Evolutionary conservation across 2,113 vertebrate species (phyloP), one percentile per base, ranked within the genome.

Genomic region (Grammomys dolichurus): DNA sequence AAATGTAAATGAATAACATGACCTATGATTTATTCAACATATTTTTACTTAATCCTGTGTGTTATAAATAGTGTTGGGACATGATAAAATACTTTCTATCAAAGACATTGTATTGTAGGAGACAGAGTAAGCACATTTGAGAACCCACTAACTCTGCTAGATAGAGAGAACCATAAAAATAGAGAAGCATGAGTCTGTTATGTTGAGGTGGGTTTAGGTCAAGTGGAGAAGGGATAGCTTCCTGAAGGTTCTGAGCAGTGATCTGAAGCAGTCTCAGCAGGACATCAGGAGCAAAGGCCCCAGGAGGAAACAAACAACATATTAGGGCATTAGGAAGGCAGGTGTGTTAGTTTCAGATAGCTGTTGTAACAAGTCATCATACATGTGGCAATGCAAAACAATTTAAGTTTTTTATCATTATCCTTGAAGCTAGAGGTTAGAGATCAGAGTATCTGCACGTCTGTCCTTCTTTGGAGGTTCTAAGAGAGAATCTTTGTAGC

Each of bases 41-140:
- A 70, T 67, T 65, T 93, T 95, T 85, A 69, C 81, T 87, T 58
- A 91, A 8, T 48, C 28, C 13, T 84, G 43, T 84, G 28, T 77
- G 12, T 31, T 82, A 43, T n/a, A 86, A 65, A n/a, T 56, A 43
- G 78, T 73, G 67, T 31, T 91, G 67, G 67, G 81, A 70, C 2
- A 43, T 88, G 43, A 24, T 95, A 75, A 77, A 60, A 40, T 58
- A 7, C 12, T 93, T 85, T 17, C 8, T 80, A 3, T 67, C 9
- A 20, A 10, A 48, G 51, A 22, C 5, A 6, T 84, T 72, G 36
- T 69, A 69, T 86, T 95, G 72, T 51, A 46, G 48, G 72, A 88
- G 40, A 70, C 43, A 93, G 24, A 91, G 69, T 65, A 77, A 81
- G 14, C 19, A 17, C 36, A 28, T 65, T 84, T 48, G 31, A 81